Evolutionary conservation across 2,113 vertebrate genomes (phyloP).

Genomic region (Platycercus adscitus): DNA sequence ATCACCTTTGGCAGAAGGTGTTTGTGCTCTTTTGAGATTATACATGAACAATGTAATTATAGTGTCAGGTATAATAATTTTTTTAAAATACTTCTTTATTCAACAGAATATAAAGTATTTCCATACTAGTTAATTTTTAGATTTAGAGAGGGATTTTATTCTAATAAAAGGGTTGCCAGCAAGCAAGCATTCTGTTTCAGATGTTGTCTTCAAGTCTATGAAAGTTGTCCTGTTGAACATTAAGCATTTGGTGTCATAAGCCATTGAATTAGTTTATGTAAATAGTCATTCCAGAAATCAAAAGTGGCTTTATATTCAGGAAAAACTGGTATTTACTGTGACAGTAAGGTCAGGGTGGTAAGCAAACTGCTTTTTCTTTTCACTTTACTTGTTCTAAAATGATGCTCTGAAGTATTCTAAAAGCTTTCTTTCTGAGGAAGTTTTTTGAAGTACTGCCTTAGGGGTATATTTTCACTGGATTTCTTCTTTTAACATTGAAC

Average conservation of each 20-base stretch:
- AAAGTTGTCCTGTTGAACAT: not conserved
- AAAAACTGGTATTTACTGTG: not conserved
- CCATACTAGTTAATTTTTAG: not conserved
- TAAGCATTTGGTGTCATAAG: not conserved
- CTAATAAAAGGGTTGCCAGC: not conserved
- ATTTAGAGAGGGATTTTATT: not conserved
- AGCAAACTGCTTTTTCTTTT: not conserved
- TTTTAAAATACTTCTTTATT: not conserved
- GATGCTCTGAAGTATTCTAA: not conserved
- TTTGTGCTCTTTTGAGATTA: constrained; percentile 48
- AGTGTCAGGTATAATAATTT: not conserved
- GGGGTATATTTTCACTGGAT: not conserved
- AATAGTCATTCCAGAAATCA: not conserved
- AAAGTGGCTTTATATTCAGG: not conserved
- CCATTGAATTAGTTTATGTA: not conserved
- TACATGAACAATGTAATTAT: not conserved
- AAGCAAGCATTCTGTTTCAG: not conserved
- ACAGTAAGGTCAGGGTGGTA: not conserved
- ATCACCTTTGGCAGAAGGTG: constrained; percentile 58
- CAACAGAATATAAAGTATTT: not conserved
- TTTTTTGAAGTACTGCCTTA: not conserved
- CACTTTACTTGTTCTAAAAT: not conserved
- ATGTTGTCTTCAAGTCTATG: not conserved
- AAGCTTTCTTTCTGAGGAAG: not conserved
- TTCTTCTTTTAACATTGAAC: not conserved